These are phyloP conservation scores for Sparus aurata DNA, from an alignment of 2,797 vertebrate species.

Conservation along the genomic window DNA sequence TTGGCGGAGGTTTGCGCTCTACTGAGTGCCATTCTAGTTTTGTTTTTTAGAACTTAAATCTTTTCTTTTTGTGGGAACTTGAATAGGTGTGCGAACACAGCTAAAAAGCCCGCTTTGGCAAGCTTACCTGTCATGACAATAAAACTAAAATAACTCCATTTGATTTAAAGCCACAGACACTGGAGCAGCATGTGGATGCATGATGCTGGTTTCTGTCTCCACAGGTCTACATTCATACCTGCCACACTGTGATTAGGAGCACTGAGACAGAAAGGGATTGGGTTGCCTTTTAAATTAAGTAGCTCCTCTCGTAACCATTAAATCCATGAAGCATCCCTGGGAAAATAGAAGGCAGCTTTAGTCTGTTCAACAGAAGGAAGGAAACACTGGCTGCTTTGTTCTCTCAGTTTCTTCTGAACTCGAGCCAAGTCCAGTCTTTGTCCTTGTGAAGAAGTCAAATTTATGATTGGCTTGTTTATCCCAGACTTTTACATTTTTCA, in stretches of 20 bases:
- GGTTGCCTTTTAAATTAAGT: slow-evolving; percentile 58
- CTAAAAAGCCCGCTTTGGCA: no score
- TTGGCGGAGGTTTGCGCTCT: no score
- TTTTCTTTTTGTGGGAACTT: no score
- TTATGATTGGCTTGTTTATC: slow-evolving; percentile 9
- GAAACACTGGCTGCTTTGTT: slow-evolving; percentile 68
- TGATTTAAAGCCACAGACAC: not conserved
- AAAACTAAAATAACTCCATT: no score
- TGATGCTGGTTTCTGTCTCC: slow-evolving; percentile 11
- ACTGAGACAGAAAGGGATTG: slow-evolving; percentile 46
- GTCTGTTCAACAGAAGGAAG: slow-evolving; percentile 35
- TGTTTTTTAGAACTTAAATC: no score
- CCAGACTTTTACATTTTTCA: not conserved
- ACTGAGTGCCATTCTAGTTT: no score
- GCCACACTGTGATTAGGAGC: slow-evolving; percentile 47
- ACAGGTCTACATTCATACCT: slow-evolving; percentile 32
- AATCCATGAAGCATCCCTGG: slow-evolving; percentile 50
- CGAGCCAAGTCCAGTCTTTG: slow-evolving; percentile 49
- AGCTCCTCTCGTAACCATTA: slow-evolving; percentile 40
- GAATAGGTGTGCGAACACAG: no score
- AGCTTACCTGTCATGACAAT: no score
- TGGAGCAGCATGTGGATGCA: not conserved
- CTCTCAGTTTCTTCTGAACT: slow-evolving; percentile 42
- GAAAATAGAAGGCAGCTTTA: slow-evolving; percentile 49
- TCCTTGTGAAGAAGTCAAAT: slow-evolving; percentile 25